phyloP scores from a whole-genome alignment of 2,113 vertebrate genomes.

The Talpa occidentalis region DNA sequence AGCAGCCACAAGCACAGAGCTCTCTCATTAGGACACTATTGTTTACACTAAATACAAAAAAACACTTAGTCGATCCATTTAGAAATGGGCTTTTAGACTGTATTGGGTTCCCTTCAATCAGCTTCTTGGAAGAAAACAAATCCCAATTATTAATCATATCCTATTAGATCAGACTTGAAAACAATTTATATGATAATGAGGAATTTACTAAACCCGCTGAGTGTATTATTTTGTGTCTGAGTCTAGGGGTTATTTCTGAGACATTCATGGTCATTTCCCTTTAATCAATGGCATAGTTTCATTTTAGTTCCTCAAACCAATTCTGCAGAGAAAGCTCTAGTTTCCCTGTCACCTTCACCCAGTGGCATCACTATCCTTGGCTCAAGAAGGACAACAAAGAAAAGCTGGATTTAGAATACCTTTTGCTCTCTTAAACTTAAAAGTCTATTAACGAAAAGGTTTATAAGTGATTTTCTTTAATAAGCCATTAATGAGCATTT shows the following conservation, averaged over 20 bases:
- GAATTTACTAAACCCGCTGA: constrained; percentile 13
- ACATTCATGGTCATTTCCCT: constrained; percentile 19
- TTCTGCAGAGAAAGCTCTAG: not conserved
- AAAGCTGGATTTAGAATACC: not conserved
- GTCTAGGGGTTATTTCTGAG: constrained; percentile 32
- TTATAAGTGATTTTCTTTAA: not conserved
- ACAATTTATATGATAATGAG: constrained; percentile 77
- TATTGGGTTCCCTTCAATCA: not conserved
- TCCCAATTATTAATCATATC: constrained; percentile 69
- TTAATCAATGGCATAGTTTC: constrained; percentile 52
- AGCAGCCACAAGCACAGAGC: not conserved
- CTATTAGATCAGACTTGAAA: constrained; percentile 60
- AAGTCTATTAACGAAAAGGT: not conserved
- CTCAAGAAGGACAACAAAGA: not conserved
- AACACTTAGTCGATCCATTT: not conserved
- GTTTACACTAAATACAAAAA: not conserved
- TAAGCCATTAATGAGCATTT: not conserved
- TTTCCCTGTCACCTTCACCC: not conserved
- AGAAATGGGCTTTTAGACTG: constrained; percentile 44
- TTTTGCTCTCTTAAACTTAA: not conserved
- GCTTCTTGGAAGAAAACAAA: constrained; percentile 61
- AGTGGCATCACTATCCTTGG: not conserved
- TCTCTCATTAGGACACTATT: not conserved
- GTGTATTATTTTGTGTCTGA: not conserved
- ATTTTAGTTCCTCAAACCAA: not conserved